phyloP scores from a whole-genome alignment of 2,797 vertebrate species.

The Cryptoblepharus egeriae region DNA sequence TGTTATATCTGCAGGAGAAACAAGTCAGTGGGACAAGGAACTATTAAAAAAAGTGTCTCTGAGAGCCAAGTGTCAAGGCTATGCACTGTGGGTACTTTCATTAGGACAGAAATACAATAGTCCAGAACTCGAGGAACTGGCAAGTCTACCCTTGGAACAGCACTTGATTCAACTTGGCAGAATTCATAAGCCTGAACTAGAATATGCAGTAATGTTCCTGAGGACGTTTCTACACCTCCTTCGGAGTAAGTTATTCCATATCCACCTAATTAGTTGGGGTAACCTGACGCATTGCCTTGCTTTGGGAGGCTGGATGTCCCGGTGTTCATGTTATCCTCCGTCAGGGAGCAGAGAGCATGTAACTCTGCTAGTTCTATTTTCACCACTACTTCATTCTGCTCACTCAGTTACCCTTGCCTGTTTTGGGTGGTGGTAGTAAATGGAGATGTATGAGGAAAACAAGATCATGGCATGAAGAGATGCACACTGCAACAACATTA shows the following conservation, averaged over 20 bases:
- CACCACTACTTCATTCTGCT: no score
- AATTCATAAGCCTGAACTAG: slow-evolving; percentile 68
- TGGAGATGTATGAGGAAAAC: no score
- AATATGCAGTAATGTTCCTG: slow-evolving; percentile 67
- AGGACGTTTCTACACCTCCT: slow-evolving; percentile 69
- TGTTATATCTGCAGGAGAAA: slow-evolving; percentile 69
- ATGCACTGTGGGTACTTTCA: slow-evolving; percentile 71
- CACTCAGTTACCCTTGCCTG: no score
- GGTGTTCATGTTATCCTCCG: no score
- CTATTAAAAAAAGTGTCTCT: slow-evolving; percentile 65
- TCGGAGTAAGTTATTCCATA: slow-evolving; percentile 68
- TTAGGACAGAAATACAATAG: slow-evolving; percentile 65
- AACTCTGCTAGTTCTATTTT: no score
- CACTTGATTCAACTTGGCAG: slow-evolving; percentile 74
- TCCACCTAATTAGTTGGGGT: no score
- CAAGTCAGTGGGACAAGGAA: slow-evolving; percentile 59
- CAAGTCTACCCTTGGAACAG: slow-evolving; percentile 70
- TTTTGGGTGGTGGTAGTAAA: no score
- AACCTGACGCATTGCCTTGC: no score
- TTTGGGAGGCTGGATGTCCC: no score
- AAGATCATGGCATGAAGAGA: no score
- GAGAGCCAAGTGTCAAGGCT: slow-evolving; percentile 75
- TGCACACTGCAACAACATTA: no score
- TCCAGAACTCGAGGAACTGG: slow-evolving; percentile 67
- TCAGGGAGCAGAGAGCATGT: no score